These are phyloP conservation scores for Oostethus manadensis DNA, from an alignment of 2,113 vertebrate species.

Conservation along the genomic window DNA sequence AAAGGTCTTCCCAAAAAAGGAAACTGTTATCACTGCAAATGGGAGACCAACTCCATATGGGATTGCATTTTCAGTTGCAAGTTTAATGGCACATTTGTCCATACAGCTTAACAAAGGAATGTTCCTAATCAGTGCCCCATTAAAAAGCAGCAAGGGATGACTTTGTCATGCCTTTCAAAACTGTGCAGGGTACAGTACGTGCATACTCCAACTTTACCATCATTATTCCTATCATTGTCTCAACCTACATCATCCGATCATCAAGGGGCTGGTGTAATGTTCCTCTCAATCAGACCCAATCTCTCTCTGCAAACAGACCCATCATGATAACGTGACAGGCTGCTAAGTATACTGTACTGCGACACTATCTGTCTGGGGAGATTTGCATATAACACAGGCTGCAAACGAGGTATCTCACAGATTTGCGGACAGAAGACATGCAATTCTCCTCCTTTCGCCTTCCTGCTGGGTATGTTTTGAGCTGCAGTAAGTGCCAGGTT, in stretches of 20 bases:
- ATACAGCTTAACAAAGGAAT: neutral
- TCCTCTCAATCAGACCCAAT: conserved; percentile 45
- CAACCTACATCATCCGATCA: conserved; percentile 15
- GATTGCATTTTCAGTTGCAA: neutral
- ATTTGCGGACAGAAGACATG: conserved; percentile 32
- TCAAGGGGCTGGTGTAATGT: conserved; percentile 21
- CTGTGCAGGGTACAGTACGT: neutral
- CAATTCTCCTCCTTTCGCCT: conserved; percentile 27
- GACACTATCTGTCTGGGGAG: conserved; percentile 44
- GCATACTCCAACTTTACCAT: conserved; percentile 2
- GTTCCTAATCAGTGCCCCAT: conserved; percentile 22
- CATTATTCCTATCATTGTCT: conserved; percentile 8
- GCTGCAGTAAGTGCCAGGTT: conserved; percentile 18
- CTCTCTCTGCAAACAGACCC: conserved; percentile 42
- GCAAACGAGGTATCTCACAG: conserved; percentile 51
- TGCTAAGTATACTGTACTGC: conserved; percentile 34
- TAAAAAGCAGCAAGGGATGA: conserved; percentile 9
- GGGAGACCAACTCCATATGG: neutral
- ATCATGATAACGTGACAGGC: conserved; percentile 39
- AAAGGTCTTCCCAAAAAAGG: neutral
- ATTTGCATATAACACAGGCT: conserved; percentile 51
- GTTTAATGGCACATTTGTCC: neutral
- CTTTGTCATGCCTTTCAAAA: conserved; percentile 50
- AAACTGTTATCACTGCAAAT: neutral
- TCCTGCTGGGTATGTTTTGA: conserved; percentile 46